These are phyloP conservation scores for Sepioteuthis lessoniana DNA, from an alignment of 2,888 invertebrate species.

Conservation along the genomic window DNA sequence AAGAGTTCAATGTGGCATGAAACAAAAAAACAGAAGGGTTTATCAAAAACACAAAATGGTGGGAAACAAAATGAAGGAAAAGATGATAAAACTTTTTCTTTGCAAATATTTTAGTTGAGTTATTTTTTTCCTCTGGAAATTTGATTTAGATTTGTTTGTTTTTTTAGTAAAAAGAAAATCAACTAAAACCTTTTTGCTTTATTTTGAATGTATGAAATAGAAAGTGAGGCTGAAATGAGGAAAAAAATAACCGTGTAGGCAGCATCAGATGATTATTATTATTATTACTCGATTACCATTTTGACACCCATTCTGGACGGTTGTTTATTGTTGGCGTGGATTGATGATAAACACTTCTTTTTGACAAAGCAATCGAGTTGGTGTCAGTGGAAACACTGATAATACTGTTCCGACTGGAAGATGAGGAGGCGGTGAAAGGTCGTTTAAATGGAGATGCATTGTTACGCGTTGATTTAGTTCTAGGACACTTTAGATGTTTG, in stretches of 20 bases:
- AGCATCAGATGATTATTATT: no score
- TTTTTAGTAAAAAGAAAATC: background rate
- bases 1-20: background rate
- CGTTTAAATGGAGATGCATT: background rate
- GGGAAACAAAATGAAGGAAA: background rate
- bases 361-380: background rate
- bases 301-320: constrained; percentile 46
- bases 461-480: background rate
- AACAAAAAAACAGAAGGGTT: background rate
- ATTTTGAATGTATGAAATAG: constrained; percentile 9
- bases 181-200: background rate
- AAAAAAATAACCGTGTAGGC: no score
- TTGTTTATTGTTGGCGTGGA: background rate
- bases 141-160: background rate
- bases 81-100: background rate
- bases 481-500: constrained; percentile 40
- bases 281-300: constrained; percentile 15
- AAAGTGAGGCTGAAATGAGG: background rate
- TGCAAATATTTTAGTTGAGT: background rate
- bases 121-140: background rate
- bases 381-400: background rate
- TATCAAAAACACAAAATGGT: background rate
- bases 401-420: constrained; percentile 8
- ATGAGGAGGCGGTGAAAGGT: background rate
- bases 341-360: background rate